phyloP scores from a whole-genome alignment of 2,888 invertebrate genomes.

The Folsomia candida region DNA sequence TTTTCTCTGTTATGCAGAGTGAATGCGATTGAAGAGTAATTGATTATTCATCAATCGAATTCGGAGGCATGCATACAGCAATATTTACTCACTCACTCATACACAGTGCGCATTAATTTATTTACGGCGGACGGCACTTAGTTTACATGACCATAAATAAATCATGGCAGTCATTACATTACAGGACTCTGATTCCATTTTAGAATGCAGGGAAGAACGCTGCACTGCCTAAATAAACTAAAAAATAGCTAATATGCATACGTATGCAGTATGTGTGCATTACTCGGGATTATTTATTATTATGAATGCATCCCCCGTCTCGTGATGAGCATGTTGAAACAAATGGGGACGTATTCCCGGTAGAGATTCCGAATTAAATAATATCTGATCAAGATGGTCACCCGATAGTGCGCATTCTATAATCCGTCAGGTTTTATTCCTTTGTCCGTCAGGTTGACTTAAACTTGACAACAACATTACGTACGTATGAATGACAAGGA shows the following conservation, averaged over 20 bases:
- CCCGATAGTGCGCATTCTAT: background rate
- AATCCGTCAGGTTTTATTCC: background rate
- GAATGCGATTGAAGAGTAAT: background rate
- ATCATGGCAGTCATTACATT: background rate
- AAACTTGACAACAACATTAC: too few relatives aligned
- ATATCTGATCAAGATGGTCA: background rate
- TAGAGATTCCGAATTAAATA: too few relatives aligned
- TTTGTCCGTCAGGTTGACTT: background rate
- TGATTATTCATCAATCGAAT: background rate
- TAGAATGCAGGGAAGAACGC: background rate
- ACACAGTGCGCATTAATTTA: too few relatives aligned
- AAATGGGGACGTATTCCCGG: too few relatives aligned
- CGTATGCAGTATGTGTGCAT: too few relatives aligned
- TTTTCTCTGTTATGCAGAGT: background rate
- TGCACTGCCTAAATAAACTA: background rate
- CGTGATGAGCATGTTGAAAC: too few relatives aligned
- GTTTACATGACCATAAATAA: background rate
- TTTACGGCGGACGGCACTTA: background rate
- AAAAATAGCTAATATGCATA: too few relatives aligned
- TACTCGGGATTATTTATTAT: too few relatives aligned
- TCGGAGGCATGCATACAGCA: background rate
- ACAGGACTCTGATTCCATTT: background rate
- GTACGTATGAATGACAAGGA: background rate
- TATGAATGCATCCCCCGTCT: too few relatives aligned
- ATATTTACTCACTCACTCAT: too few relatives aligned